A percentile compares a stretch with the other conserved stretches of the same genome.
Evolutionary conservation across 2,113 vertebrate genomes (phyloP).

Genomic region (Empidonax traillii): DNA sequence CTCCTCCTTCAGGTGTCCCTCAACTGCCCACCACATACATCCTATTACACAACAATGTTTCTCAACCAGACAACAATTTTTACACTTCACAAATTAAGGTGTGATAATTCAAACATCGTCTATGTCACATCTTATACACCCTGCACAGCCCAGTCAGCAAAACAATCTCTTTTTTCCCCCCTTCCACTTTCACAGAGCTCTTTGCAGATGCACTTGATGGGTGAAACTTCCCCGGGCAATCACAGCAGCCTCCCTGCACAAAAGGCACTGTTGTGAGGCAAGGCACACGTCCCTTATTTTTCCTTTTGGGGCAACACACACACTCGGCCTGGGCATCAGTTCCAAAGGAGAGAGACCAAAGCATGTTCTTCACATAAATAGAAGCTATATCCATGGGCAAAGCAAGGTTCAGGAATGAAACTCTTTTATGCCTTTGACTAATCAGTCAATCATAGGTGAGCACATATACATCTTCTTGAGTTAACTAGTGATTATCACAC

Average conservation of each 20-base stretch:
- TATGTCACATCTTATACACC: not conserved
- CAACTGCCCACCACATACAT: not conserved
- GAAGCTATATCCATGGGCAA: not conserved
- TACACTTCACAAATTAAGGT: not conserved
- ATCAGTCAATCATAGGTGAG: constrained; percentile 31
- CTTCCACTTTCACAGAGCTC: not conserved
- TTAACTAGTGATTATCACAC: constrained; percentile 23
- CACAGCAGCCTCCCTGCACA: not conserved
- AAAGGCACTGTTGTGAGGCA: not conserved
- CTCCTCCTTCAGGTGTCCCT: not conserved
- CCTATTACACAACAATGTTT: not conserved
- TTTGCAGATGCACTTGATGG: not conserved
- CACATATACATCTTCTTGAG: constrained; percentile 41
- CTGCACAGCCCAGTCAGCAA: not conserved
- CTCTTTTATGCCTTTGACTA: constrained; percentile 15
- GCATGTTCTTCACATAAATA: not conserved
- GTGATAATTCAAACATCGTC: not conserved
- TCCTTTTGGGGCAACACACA: not conserved
- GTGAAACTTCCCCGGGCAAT: not conserved
- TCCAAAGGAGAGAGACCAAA: not conserved
- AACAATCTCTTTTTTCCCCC: not conserved
- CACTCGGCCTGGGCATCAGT: not conserved
- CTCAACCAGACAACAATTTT: not conserved
- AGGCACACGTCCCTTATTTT: not conserved
- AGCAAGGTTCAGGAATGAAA: not conserved